Conservation (phyloP, 37 sponge, comb jelly and placozoan genomes). For the Geodia barretti region DNA sequence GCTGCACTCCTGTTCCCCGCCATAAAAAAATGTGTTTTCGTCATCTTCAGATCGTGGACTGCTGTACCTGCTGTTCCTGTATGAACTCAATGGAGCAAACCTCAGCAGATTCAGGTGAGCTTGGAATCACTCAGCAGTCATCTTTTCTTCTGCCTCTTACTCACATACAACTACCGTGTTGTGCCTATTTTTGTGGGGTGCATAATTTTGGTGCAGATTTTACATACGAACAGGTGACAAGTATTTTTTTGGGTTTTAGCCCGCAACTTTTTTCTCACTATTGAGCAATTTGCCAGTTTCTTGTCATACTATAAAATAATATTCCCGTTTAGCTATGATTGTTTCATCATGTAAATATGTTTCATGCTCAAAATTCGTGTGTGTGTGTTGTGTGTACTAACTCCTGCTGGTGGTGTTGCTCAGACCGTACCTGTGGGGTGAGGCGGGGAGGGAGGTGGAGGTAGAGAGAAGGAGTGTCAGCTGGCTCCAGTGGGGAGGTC, state of each 20-base stretch:
- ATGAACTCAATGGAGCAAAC: slow-evolving; percentile 50
- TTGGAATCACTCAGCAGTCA: too few species aligned
- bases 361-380: neutral
- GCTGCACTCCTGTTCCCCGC: too few species aligned
- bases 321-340: neutral
- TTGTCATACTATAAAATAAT: too few species aligned
- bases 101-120: slow-evolving; percentile 22
- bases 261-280: too few species aligned
- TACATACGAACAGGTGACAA: too few species aligned
- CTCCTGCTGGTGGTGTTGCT: neutral
- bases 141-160: too few species aligned
- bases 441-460: slow-evolving; percentile 46
- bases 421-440: slow-evolving; percentile 68
- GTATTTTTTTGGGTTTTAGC: too few species aligned
- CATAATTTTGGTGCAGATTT: too few species aligned
- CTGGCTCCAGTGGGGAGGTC: slow-evolving; percentile 70
- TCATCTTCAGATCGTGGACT: slow-evolving; percentile 51
- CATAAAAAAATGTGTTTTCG: too few species aligned
- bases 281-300: too few species aligned
- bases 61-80: slow-evolving; percentile 49
- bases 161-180: too few species aligned
- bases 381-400: neutral
- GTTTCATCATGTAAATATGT: neutral
- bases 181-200: too few species aligned
- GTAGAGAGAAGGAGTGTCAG: slow-evolving; percentile 30